These are phyloP conservation scores for Watsonalla cultraria DNA, from an alignment of 2,888 invertebrate genomes.

Conservation along the genomic window DNA sequence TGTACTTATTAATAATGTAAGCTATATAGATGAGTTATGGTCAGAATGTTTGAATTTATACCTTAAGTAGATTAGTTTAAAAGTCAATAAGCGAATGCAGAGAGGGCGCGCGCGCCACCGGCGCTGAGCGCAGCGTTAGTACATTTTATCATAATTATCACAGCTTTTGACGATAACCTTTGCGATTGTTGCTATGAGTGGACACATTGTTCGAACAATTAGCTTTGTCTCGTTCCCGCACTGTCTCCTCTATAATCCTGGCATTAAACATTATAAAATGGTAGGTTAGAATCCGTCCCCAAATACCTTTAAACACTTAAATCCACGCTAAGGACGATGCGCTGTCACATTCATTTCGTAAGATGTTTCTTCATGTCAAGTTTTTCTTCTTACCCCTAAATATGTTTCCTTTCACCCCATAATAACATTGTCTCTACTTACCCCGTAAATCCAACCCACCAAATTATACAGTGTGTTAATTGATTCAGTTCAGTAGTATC, in stretches of 20 bases:
- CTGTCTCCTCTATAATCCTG: slow-evolving; percentile 1
- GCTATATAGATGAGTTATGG: background rate
- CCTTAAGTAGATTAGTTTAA: background rate
- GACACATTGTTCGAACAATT: slow-evolving; percentile 73
- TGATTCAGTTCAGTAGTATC: background rate
- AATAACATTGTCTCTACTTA: background rate
- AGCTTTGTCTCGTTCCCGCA: slow-evolving; percentile 30
- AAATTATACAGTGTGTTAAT: background rate
- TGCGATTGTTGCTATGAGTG: slow-evolving; percentile 75
- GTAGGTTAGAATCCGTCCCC: background rate
- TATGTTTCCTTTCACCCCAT: too few species aligned
- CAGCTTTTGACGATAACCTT: slow-evolving; percentile 80
- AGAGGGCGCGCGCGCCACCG: slow-evolving; percentile 53
- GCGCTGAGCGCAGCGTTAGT: slow-evolving; percentile 56
- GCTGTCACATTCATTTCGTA: too few species aligned
- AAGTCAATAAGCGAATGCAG: slow-evolving; percentile 20
- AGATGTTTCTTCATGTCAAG: too few species aligned
- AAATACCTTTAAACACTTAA: too few species aligned
- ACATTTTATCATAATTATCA: slow-evolving; percentile 71
- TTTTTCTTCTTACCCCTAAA: too few species aligned
- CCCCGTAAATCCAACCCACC: background rate
- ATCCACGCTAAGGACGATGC: too few species aligned
- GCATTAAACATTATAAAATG: background rate
- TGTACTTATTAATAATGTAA: background rate
- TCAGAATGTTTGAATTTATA: background rate